These are phyloP conservation scores for Potamarius usumacintae DNA, from an alignment of 2,113 vertebrate species.

Conservation along the genomic window DNA sequence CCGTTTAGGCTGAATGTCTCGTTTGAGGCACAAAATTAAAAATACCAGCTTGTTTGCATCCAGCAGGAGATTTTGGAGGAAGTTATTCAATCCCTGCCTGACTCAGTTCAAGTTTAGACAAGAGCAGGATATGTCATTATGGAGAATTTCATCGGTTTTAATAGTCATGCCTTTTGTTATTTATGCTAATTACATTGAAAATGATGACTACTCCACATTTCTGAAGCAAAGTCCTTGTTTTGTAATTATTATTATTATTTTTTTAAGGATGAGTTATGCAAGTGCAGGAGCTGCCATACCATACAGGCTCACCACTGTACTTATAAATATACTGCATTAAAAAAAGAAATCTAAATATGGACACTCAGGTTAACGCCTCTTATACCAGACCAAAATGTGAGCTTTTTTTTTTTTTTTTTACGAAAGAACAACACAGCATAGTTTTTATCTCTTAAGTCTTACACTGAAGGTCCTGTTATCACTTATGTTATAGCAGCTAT, in stretches of 20 bases:
- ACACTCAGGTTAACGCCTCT: not conserved
- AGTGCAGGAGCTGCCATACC: not conserved
- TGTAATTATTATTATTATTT: not conserved
- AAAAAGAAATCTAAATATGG: not conserved
- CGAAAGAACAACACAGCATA: not conserved
- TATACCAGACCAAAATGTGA: not conserved
- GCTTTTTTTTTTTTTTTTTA: not conserved
- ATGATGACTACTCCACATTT: not conserved
- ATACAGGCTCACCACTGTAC: not conserved
- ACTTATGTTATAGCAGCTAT: not conserved
- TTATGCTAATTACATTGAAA: not conserved
- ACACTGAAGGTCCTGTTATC: not conserved
- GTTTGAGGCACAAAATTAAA: slow-evolving; percentile 49
- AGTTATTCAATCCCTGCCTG: slow-evolving; percentile 57
- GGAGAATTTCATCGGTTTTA: slow-evolving; percentile 42
- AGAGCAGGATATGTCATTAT: slow-evolving; percentile 32
- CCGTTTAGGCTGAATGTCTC: slow-evolving; percentile 56
- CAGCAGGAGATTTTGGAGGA: slow-evolving; percentile 60
- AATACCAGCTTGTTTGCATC: slow-evolving; percentile 58
- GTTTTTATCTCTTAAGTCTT: not conserved
- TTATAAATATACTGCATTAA: not conserved
- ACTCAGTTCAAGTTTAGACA: slow-evolving; percentile 54
- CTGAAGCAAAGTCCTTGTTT: not conserved
- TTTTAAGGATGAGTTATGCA: not conserved
- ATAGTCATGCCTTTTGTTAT: slow-evolving; percentile 12